Evolutionary conservation across 2,888 invertebrate species (phyloP).

Genomic region (Athalia circularis): DNA sequence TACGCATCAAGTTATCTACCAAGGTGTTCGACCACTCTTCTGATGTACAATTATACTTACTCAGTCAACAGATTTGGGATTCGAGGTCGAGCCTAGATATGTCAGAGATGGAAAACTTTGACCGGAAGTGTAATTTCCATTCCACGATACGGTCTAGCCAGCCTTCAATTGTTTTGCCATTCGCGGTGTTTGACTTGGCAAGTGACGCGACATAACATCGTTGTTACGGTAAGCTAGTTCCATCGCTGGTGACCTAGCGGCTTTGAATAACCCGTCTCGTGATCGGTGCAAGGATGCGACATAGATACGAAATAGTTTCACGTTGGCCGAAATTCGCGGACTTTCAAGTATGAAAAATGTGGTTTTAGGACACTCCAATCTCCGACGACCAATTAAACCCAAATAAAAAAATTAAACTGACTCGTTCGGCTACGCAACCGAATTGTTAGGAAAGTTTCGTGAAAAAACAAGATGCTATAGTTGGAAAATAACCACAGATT

Average conservation of each 20-base stretch:
- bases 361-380: no score
- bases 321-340: background rate
- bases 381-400: no score
- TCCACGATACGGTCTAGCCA: constrained; percentile 9
- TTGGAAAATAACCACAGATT: no score
- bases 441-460: no score
- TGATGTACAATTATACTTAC: no score
- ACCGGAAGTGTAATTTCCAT: constrained; percentile 34
- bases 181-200: constrained; percentile 31
- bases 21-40: background rate
- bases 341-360: no score
- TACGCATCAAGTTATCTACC: background rate
- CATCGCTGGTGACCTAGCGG: constrained; percentile 30
- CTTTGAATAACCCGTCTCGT: constrained; percentile 20
- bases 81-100: background rate
- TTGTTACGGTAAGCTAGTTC: constrained; percentile 44
- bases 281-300: constrained; percentile 39
- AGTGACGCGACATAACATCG: constrained; percentile 38
- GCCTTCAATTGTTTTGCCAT: constrained; percentile 35
- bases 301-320: constrained; percentile 26
- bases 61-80: background rate
- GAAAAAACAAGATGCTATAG: no score
- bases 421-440: no score
- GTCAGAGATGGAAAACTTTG: constrained; percentile 6
- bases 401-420: no score